These are phyloP conservation scores for Leptinotarsa rubiginosa DNA, from an alignment of 2,888 invertebrate genomes.

Conservation along the genomic window DNA sequence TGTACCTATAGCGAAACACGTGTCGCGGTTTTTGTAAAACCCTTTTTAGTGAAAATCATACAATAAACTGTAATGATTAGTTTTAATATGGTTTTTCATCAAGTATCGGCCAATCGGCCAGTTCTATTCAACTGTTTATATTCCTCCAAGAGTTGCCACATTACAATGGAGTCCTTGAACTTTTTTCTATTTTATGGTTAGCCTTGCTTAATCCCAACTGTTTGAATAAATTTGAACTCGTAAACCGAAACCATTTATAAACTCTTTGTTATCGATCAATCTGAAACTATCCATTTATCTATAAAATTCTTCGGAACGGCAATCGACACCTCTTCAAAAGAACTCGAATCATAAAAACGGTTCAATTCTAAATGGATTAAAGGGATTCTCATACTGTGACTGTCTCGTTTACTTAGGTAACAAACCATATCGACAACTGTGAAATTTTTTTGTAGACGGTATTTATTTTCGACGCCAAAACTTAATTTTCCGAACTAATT, in stretches of 20 bases:
- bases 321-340: not conserved
- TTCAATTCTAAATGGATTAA: slow-evolving; percentile 45
- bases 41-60: too few relatives aligned
- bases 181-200: not conserved
- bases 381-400: slow-evolving; percentile 44
- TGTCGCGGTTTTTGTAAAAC: too few relatives aligned
- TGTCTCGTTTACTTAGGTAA: slow-evolving; percentile 54
- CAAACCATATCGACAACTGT: slow-evolving; percentile 55
- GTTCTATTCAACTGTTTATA: too few relatives aligned
- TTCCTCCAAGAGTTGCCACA: too few relatives aligned
- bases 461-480: slow-evolving; percentile 56
- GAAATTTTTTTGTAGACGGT: slow-evolving; percentile 56
- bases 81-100: too few relatives aligned
- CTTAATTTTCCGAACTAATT: slow-evolving; percentile 55
- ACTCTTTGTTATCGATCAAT: slow-evolving; percentile 2
- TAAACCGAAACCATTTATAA: slow-evolving; percentile 7
- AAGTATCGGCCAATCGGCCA: too few relatives aligned
- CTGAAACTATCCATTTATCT: slow-evolving; percentile 18
- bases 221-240: not conserved
- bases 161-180: not conserved
- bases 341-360: slow-evolving; percentile 36
- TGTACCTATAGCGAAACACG: too few relatives aligned
- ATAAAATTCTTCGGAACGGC: slow-evolving; percentile 21
- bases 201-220: not conserved
- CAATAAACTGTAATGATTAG: too few relatives aligned